Conservation (phyloP, 1,140 invertebrate species). For the Carposina sasakii region DNA sequence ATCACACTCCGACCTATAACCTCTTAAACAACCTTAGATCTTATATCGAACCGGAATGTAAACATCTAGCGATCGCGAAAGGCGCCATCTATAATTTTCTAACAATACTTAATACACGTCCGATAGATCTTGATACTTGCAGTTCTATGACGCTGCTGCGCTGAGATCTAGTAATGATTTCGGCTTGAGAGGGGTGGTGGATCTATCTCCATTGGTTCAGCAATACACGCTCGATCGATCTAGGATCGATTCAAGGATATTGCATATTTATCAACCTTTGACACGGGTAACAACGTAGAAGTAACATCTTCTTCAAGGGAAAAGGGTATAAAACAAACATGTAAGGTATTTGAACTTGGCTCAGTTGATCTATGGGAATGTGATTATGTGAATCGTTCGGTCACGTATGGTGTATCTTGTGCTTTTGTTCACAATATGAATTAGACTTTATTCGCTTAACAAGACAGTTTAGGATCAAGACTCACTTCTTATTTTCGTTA, state of each 20-base stretch:
- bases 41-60: slow-evolving; percentile 63
- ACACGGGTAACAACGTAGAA: slow-evolving; percentile 62
- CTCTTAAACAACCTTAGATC: slow-evolving; percentile 57
- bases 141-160: too few relatives aligned
- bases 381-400: neutral
- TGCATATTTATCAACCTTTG: slow-evolving; percentile 72
- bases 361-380: slow-evolving; percentile 5
- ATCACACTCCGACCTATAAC: slow-evolving; percentile 58
- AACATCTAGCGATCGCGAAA: slow-evolving; percentile 59
- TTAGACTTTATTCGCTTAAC: too few relatives aligned
- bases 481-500: too few relatives aligned
- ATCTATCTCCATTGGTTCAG: slow-evolving; percentile 28
- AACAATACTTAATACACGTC: slow-evolving; percentile 51
- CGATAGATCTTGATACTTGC: slow-evolving; percentile 32
- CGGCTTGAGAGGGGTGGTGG: slow-evolving; percentile 9
- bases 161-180: neutral
- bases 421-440: too few relatives aligned
- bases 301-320: slow-evolving; percentile 63
- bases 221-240: slow-evolving; percentile 58
- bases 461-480: too few relatives aligned
- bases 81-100: slow-evolving; percentile 70
- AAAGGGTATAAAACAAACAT: slow-evolving; percentile 56
- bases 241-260: slow-evolving; percentile 55
- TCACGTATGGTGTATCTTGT: neutral
- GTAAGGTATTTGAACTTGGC: slow-evolving; percentile 41